A percentile compares a stretch with the other conserved stretches of the same genome.
phyloP scores from a whole-genome alignment of 2,888 invertebrate genomes.

The Cataglyphis cursor region DNA sequence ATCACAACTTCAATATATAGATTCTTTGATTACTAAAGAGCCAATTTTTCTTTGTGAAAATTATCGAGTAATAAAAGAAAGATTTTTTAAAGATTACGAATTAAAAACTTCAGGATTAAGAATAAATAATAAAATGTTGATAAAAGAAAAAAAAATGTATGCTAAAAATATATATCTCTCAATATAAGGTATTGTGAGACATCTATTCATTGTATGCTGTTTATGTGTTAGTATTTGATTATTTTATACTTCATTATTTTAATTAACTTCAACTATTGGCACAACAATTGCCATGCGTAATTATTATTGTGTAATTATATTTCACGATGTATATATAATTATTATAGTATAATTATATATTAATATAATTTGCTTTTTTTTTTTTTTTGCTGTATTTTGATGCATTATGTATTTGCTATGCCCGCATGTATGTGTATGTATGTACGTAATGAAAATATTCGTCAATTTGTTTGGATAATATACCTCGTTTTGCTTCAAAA shows the following conservation, averaged over 20 bases:
- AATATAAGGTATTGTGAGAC: not conserved
- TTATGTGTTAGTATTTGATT: not conserved
- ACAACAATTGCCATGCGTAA: not conserved
- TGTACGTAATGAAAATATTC: constrained; percentile 37
- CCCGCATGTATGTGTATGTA: not conserved
- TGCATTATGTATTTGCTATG: not conserved
- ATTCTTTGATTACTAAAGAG: not conserved
- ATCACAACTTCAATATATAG: not conserved
- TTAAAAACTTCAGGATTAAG: not conserved
- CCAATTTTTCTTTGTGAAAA: not conserved
- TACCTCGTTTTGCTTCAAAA: not conserved
- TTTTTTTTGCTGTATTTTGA: not conserved
- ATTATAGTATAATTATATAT: constrained; percentile 12
- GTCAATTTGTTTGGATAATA: constrained; percentile 1
- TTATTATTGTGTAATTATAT: constrained; percentile 5
- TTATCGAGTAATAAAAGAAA: not conserved
- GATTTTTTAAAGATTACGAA: not conserved
- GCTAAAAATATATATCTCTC: not conserved
- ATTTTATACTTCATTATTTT: not conserved
- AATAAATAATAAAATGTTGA: not conserved
- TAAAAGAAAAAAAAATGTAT: not conserved
- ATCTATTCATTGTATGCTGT: not conserved
- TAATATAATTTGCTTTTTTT: not conserved
- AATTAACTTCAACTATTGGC: not conserved
- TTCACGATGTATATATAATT: not conserved